Evolutionary conservation across 1,140 invertebrate species (phyloP).

Genomic region (Diachasma alloeum): DNA sequence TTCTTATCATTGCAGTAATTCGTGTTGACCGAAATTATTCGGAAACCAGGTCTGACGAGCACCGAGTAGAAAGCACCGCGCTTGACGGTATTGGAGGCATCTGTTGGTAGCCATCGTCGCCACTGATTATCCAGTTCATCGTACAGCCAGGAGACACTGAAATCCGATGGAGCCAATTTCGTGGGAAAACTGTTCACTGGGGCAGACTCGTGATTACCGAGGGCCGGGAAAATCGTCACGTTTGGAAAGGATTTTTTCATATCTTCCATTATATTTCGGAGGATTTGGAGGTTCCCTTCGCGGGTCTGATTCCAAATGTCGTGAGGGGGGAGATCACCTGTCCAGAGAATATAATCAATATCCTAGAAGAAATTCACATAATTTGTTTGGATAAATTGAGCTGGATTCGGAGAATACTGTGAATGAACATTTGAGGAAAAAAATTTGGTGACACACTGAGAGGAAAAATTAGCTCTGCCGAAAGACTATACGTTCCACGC

Average conservation of each 20-base stretch:
- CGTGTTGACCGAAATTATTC: conserved; percentile 91
- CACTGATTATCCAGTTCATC: not conserved
- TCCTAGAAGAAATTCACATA: not conserved
- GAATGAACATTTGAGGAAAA: too few relatives aligned
- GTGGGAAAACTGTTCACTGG: not conserved
- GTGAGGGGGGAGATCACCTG: not conserved
- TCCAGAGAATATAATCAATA: not conserved
- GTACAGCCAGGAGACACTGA: not conserved
- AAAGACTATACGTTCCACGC: too few relatives aligned
- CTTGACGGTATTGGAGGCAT: conserved; percentile 82
- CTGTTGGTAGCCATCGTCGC: conserved; percentile 81
- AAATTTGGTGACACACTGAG: too few relatives aligned
- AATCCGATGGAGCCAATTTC: not conserved
- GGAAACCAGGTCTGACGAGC: conserved; percentile 84
- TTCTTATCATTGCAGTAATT: conserved; percentile 97
- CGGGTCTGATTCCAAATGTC: not conserved
- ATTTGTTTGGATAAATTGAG: too few relatives aligned
- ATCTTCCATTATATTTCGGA: not conserved
- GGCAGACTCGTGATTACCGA: not conserved
- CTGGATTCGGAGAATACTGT: too few relatives aligned
- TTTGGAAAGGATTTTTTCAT: not conserved
- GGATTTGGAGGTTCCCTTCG: not conserved
- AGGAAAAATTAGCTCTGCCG: too few relatives aligned
- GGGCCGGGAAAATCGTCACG: not conserved
- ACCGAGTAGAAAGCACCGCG: conserved; percentile 92